Percentiles rank a stretch among this genome's conserved stretches.
Conservation (phyloP, 1,140 invertebrate genomes). For the Bombus vancouverensis region DNA sequence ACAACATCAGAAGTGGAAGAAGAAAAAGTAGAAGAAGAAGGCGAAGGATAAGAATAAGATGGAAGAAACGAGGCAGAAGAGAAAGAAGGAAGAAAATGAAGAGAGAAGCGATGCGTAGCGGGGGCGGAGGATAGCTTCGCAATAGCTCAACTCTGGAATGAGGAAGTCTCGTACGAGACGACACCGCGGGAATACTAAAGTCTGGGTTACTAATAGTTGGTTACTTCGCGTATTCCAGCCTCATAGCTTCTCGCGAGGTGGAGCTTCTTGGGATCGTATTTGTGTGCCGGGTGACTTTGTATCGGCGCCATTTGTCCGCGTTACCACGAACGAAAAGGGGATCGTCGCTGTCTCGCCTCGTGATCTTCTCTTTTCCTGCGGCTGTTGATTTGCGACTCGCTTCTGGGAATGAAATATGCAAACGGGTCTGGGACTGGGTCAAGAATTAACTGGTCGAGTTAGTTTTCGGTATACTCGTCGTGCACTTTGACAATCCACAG, state of each 20-base stretch:
- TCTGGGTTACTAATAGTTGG: constrained; percentile 76
- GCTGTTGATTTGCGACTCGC: constrained; percentile 32
- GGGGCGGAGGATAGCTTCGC: constrained; percentile 66
- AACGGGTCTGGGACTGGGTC: constrained; percentile 6
- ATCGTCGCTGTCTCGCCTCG: constrained; percentile 21
- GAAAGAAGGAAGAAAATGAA: constrained; percentile 1
- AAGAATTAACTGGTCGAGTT: constrained; percentile 19
- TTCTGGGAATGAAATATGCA: constrained; percentile 22
- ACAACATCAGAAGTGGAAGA: neutral
- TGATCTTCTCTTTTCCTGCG: neutral
- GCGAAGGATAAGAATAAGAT: neutral
- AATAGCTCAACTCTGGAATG: constrained; percentile 74
- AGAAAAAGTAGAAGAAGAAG: neutral
- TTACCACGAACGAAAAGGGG: constrained; percentile 14
- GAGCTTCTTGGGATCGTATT: constrained; percentile 68
- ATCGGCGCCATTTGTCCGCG: constrained; percentile 48
- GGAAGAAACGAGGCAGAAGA: neutral
- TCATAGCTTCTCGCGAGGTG: constrained; percentile 62
- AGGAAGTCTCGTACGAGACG: constrained; percentile 71
- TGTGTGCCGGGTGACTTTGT: constrained; percentile 55
- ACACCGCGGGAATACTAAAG: constrained; percentile 78
- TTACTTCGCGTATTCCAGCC: constrained; percentile 70
- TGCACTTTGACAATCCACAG: neutral
- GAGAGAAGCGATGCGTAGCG: constrained; percentile 39
- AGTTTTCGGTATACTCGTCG: neutral